These are phyloP conservation scores for Augochlorella aurata DNA, from an alignment of 2,888 invertebrate genomes.

Conservation along the genomic window DNA sequence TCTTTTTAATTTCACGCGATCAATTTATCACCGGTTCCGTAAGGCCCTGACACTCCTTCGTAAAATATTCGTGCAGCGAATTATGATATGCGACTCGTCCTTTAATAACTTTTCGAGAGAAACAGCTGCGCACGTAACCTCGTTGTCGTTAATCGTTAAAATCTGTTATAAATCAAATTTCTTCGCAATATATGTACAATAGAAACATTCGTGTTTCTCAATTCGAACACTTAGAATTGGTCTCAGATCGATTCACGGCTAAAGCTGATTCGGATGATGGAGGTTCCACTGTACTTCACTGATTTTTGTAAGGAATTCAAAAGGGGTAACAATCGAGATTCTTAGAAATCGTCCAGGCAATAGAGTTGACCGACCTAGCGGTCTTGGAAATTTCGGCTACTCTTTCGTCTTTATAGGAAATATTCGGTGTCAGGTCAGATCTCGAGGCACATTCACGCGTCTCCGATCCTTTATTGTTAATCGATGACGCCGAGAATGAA, in stretches of 20 bases:
- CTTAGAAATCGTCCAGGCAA: background rate
- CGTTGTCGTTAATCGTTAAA: no score
- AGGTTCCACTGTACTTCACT: background rate
- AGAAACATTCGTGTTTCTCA: no score
- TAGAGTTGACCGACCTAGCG: background rate
- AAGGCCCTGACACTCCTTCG: background rate
- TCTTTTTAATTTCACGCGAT: background rate
- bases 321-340: background rate
- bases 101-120: background rate
- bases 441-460: background rate
- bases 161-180: no score
- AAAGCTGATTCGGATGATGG: no score
- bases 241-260: no score
- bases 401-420: background rate
- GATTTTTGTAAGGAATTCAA: background rate
- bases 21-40: background rate
- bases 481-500: background rate
- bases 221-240: no score
- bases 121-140: no score
- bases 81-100: background rate
- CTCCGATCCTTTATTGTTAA: background rate
- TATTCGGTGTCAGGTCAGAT: background rate
- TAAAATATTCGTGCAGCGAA: background rate
- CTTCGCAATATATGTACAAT: no score
- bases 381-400: constrained; percentile 3